phyloP scores from a whole-genome alignment of 2,888 invertebrate species.

The Troilus luridus region DNA sequence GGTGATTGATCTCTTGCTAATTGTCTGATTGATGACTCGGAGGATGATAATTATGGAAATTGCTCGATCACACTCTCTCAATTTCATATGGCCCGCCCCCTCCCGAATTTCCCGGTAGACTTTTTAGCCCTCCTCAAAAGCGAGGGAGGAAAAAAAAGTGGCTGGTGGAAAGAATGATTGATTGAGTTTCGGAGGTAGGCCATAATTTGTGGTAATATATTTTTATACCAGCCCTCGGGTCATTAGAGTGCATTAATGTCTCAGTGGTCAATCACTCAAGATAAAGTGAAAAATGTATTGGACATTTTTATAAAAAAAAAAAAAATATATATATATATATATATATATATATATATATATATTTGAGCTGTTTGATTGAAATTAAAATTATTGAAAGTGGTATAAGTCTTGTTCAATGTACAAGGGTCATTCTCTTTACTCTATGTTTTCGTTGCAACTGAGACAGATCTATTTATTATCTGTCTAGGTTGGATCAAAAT shows the following conservation, averaged over 20 bases:
- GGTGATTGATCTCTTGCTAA: conserved; percentile 56
- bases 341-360: too few species aligned
- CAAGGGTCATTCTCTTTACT: too few species aligned
- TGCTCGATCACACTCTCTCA: conserved; percentile 58
- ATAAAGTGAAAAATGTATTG: not conserved
- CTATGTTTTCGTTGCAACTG: too few species aligned
- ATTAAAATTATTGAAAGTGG: too few species aligned
- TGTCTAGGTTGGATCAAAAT: too few species aligned
- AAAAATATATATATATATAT: too few species aligned
- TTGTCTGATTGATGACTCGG: conserved; percentile 57
- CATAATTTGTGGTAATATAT: conserved; percentile 28
- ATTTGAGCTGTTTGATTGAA: too few species aligned
- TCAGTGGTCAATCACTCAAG: not conserved
- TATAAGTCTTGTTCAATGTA: too few species aligned
- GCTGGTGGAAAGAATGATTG: conserved; percentile 28
- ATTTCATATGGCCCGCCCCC: conserved; percentile 50
- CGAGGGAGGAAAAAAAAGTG: not conserved
- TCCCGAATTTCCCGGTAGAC: conserved; percentile 21
- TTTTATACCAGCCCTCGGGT: not conserved
- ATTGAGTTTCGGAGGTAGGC: not conserved
- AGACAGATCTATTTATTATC: too few species aligned
- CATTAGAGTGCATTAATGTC: conserved; percentile 33
- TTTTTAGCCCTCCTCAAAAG: not conserved
- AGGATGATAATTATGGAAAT: conserved; percentile 57
- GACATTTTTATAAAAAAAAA: not conserved